These are phyloP conservation scores for Molossus molossus DNA, from an alignment of 2,797 vertebrate species.

Conservation along the genomic window DNA sequence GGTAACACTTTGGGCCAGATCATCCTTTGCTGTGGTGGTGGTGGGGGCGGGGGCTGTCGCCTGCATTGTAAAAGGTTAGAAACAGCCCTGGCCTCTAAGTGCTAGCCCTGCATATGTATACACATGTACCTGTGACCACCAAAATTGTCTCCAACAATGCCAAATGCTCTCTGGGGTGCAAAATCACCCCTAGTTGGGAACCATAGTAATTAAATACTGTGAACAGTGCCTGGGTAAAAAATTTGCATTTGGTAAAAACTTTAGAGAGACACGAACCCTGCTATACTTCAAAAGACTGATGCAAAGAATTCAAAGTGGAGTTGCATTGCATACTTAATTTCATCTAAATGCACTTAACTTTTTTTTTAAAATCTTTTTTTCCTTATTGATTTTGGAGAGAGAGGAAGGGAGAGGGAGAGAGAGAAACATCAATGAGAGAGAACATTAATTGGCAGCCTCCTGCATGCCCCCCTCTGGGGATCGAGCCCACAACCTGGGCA, in stretches of 20 bases:
- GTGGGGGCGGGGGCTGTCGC: no score
- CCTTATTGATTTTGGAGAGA: no score
- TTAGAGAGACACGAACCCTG: not conserved
- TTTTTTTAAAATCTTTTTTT: not conserved
- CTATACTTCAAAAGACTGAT: not conserved
- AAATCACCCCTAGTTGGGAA: not conserved
- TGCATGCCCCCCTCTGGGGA: no score
- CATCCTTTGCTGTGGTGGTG: not conserved
- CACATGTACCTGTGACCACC: not conserved
- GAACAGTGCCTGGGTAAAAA: not conserved
- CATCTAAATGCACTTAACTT: not conserved
- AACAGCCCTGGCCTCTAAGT: not conserved
- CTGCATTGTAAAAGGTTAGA: not conserved
- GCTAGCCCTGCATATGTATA: not conserved
- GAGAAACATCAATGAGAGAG: no score
- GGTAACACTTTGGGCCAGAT: not conserved
- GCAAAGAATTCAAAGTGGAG: constrained; percentile 15
- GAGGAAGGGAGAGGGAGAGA: no score
- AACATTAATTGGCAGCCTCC: no score
- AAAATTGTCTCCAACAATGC: not conserved
- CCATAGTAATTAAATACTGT: not conserved
- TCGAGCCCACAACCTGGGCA: no score
- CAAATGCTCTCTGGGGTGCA: not conserved
- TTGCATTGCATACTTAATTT: not conserved
- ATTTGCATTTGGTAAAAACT: not conserved